Evolutionary conservation across 2,113 vertebrate genomes (phyloP).

Genomic region (Mustelus asterias): DNA sequence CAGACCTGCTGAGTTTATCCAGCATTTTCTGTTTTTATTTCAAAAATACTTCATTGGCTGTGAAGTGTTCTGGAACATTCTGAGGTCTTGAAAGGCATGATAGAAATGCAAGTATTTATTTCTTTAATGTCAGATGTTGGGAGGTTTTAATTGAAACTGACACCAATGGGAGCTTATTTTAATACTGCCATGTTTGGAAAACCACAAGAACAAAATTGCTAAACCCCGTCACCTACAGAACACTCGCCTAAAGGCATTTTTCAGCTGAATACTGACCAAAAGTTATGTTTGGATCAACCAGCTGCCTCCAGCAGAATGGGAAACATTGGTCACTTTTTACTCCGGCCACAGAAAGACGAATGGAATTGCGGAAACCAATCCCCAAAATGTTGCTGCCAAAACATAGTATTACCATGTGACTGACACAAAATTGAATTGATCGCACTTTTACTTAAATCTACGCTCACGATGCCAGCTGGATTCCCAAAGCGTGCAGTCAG

Average conservation of each 20-base stretch:
- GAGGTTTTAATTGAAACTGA: background rate
- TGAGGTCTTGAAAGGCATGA: background rate
- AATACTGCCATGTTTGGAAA: background rate
- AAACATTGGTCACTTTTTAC: background rate
- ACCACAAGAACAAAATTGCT: background rate
- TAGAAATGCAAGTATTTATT: background rate
- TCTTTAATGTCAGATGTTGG: background rate
- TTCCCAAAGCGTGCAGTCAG: background rate
- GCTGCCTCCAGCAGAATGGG: background rate
- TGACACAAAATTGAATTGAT: background rate
- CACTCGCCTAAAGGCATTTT: background rate
- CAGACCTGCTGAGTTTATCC: too few species aligned
- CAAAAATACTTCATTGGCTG: background rate
- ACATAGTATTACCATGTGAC: background rate
- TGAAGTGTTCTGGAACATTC: background rate
- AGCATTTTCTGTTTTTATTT: too few species aligned
- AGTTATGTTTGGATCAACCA: background rate
- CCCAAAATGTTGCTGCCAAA: background rate
- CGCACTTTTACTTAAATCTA: background rate
- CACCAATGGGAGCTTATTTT: background rate
- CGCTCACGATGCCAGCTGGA: background rate
- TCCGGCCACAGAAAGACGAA: background rate
- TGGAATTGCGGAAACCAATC: background rate
- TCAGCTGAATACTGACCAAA: background rate
- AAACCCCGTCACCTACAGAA: background rate